Evolutionary conservation across 2,113 vertebrate species (phyloP).

Genomic region (Cyanoliseus patagonus): DNA sequence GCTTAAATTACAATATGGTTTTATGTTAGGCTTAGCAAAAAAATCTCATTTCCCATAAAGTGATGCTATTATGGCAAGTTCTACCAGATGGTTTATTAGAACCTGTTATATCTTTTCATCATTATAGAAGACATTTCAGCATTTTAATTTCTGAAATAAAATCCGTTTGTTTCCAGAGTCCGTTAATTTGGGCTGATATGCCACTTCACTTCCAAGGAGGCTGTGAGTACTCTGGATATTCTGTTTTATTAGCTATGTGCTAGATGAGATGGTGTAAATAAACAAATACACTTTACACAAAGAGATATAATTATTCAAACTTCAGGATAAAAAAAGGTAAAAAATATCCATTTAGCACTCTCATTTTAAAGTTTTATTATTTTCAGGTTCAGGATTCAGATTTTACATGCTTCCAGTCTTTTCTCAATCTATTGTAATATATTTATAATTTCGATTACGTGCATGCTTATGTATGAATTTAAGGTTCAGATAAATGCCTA

Average conservation of each 20-base stretch:
- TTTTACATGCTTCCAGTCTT: not conserved
- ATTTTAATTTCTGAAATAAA: not conserved
- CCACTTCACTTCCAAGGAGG: not conserved
- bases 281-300: not conserved
- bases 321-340: not conserved
- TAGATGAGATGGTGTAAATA: not conserved
- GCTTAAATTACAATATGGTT: not conserved
- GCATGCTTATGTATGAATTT: not conserved
- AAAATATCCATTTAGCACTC: not conserved
- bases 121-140: not conserved
- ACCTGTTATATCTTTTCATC: not conserved
- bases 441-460: not conserved
- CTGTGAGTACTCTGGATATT: not conserved
- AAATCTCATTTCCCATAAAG: not conserved
- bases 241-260: not conserved
- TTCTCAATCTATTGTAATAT: not conserved
- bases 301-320: not conserved
- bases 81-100: not conserved
- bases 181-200: not conserved
- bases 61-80: not conserved
- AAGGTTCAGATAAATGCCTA: not conserved
- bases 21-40: not conserved
- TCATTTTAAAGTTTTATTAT: not conserved
- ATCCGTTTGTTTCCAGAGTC: not conserved
- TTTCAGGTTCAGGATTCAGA: not conserved